Conservation (phyloP, 2,888 invertebrate species). For the Lucinisca nassula region DNA sequence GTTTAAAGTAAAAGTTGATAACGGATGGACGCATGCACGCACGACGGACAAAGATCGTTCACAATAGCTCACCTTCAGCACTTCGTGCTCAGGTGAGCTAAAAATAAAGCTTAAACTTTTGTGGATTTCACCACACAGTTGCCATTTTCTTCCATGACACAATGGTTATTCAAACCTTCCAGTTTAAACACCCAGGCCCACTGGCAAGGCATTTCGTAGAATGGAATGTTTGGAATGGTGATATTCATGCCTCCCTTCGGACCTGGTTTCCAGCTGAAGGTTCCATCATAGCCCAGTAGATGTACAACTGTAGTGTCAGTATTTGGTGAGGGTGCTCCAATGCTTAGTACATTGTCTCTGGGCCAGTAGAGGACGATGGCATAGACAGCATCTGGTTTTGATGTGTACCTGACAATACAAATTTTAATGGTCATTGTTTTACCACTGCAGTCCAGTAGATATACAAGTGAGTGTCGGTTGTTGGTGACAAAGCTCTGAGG, state of each 20-base stretch:
- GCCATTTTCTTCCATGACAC: not conserved
- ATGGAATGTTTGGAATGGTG: constrained; percentile 80
- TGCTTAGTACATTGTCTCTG: constrained; percentile 89
- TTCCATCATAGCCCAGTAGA: constrained; percentile 89
- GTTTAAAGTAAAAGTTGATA: too few relatives aligned
- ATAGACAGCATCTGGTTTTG: constrained; percentile 89
- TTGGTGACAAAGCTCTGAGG: too few relatives aligned
- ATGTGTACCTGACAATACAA: constrained; percentile 50
- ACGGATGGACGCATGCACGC: too few relatives aligned
- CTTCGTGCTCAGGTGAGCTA: too few relatives aligned
- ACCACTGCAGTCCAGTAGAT: too few relatives aligned
- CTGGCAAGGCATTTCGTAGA: constrained; percentile 80
- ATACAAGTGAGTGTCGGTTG: too few relatives aligned
- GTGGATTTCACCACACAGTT: not conserved
- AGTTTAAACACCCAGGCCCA: constrained; percentile 86
- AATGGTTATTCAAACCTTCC: constrained; percentile 66
- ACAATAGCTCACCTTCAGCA: too few relatives aligned
- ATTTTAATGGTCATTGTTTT: too few relatives aligned
- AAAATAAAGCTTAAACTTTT: too few relatives aligned
- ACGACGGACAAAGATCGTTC: too few relatives aligned
- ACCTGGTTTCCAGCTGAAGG: constrained; percentile 69
- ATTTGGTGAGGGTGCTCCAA: constrained; percentile 88
- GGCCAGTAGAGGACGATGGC: constrained; percentile 93
- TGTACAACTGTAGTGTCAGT: constrained; percentile 86
- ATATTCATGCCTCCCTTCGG: constrained; percentile 78